Conservation (phyloP, 1,140 invertebrate species). For the Teleopsis dalmanni region DNA sequence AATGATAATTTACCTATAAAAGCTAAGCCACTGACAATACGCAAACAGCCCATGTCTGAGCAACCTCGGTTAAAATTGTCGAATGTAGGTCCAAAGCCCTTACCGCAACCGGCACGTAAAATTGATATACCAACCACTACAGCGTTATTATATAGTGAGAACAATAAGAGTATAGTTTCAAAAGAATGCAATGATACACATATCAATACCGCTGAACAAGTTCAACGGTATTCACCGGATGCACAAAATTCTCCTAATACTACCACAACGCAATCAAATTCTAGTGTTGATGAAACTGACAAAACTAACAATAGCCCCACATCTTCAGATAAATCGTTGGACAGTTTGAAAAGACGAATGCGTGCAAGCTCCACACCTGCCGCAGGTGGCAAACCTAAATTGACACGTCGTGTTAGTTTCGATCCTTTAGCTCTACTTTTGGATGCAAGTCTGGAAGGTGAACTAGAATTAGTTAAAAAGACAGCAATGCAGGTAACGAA, state of each 20-base stretch:
- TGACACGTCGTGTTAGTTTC: slow-evolving; percentile 84
- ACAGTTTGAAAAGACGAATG: slow-evolving; percentile 47
- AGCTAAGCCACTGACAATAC: slow-evolving; percentile 67
- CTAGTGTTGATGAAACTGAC: slow-evolving; percentile 31
- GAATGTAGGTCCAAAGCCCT: slow-evolving; percentile 33
- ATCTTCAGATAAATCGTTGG: slow-evolving; percentile 3
- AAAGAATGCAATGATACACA: not conserved
- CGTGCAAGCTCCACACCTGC: slow-evolving; percentile 59
- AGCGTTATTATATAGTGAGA: slow-evolving; percentile 57
- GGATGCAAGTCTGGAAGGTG: slow-evolving; percentile 96
- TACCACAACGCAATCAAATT: slow-evolving; percentile 12
- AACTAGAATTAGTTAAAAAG: slow-evolving; percentile 92
- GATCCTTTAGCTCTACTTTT: slow-evolving; percentile 92
- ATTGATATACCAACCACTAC: slow-evolving; percentile 66
- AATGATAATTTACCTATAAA: slow-evolving; percentile 59
- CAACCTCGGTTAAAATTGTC: slow-evolving; percentile 65
- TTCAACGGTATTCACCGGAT: slow-evolving; percentile 12
- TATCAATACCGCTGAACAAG: not conserved
- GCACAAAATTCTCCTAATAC: not conserved
- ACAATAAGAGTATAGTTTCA: slow-evolving; percentile 1
- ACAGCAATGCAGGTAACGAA: slow-evolving; percentile 88
- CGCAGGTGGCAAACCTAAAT: slow-evolving; percentile 64
- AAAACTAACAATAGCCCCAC: slow-evolving; percentile 18
- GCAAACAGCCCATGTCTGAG: slow-evolving; percentile 66
- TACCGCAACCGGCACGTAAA: slow-evolving; percentile 9